Base-by-base conservation (phyloP, 2,113 vertebrate genomes). In the Pygoscelis adeliae region DNA sequence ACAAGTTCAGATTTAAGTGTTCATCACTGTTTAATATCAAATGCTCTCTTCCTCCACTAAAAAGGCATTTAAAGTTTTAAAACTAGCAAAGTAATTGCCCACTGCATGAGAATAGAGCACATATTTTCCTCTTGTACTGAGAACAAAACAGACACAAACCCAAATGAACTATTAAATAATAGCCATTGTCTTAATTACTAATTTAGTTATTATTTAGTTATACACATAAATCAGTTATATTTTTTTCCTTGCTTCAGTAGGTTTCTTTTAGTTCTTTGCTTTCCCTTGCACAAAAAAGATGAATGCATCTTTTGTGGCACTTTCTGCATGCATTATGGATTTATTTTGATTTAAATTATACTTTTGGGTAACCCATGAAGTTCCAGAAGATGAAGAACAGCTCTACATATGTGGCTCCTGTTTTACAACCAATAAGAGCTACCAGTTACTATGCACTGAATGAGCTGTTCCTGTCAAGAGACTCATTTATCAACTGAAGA, bases 401-500 rank as follows among this genome's bases (percentile, higher is more conserved):
- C 59, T 88, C 89, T 70, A 11, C 3, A 1, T 42, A 27, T 6
- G 77, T 56, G 46, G 82, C 61, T 97, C 89, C 62, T 79, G 36
- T 69, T 92, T 32, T 44, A 92, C 78, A 96, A 38, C 34, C 91
- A 95, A 7, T 23, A 77, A 50, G 73, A 77, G 18, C 83, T 62
- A 90, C 67, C 89, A 71, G 73, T 65, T 92, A 63, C 30, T 62
- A 58, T 46, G 76, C 76, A 83, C 58, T 40, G 70, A 91, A 90
- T 61, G 52, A 94, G 38, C 58, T 47, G 86, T 87, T 81, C 70
- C 67, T 77, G 73, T 96, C 87, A 94, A 91, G 62, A 66, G 50
- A 40, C 30, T 72, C 30, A 47, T 87, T 72, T 66, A 80, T 85
- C 95, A 98, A 14, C 42, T 83, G 70, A 93, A n/a, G 67, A 92